phyloP scores from a whole-genome alignment of 2,113 vertebrate species.

The Stictonetta naevosa region DNA sequence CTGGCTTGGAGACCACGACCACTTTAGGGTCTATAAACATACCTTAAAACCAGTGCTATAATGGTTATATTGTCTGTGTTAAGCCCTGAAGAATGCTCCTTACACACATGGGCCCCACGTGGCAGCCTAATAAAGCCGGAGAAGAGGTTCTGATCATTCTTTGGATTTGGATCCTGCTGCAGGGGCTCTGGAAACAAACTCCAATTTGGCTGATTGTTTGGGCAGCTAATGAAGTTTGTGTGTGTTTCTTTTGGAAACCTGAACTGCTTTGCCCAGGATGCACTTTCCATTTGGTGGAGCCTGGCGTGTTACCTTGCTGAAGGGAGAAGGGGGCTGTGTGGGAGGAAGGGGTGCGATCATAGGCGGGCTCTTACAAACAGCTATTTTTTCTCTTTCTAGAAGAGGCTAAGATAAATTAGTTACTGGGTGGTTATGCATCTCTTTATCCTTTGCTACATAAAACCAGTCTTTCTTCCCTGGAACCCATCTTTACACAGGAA shows the following conservation, averaged over 20 bases:
- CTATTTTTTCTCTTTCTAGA: not conserved
- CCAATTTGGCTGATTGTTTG: not conserved
- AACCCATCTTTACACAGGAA: not conserved
- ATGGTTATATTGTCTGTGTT: not conserved
- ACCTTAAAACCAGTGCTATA: not conserved
- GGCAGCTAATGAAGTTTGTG: not conserved
- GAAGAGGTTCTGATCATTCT: accelerated
- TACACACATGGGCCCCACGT: accelerated
- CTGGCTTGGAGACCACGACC: not conserved
- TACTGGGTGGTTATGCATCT: not conserved
- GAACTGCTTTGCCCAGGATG: not conserved
- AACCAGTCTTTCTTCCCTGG: not conserved
- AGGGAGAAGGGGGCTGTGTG: not conserved
- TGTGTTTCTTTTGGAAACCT: not conserved
- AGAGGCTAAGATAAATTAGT: not conserved
- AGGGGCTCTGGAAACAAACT: not conserved
- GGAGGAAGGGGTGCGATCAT: not conserved
- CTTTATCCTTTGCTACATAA: not conserved
- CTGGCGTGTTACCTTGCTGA: not conserved
- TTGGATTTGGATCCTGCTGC: not conserved
- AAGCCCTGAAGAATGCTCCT: not conserved
- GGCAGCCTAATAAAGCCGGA: not conserved
- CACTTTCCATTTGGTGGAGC: not conserved
- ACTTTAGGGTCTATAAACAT: not conserved
- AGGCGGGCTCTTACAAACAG: not conserved